phyloP scores from a whole-genome alignment of 2,797 vertebrate genomes.

The Thripadectes ignobilis region DNA sequence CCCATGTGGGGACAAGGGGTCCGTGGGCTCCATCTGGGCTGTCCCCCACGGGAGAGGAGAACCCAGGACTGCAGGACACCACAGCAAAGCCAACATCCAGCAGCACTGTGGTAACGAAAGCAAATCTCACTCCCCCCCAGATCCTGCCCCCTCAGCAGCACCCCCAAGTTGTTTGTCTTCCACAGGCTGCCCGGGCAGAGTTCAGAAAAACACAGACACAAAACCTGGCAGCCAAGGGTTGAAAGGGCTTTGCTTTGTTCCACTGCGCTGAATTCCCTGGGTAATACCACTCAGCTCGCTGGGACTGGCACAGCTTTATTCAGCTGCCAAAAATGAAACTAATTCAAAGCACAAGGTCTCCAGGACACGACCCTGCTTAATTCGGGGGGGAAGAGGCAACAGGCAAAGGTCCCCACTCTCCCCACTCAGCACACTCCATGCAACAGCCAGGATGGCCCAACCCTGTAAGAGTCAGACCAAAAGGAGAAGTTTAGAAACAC shows the following conservation, averaged over 20 bases:
- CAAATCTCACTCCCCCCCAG: background rate
- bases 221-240: conserved; percentile 53
- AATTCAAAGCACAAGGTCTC: conserved; percentile 71
- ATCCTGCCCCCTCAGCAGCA: conserved; percentile 60
- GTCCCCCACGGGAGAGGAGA: background rate
- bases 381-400: background rate
- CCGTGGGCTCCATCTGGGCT: fast-evolving
- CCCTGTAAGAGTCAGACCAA: fast-evolving
- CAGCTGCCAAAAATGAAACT: conserved; percentile 63
- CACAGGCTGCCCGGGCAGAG: conserved; percentile 39
- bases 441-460: background rate
- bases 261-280: conserved; percentile 42
- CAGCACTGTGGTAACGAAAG: background rate
- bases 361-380: background rate
- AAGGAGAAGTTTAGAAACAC: background rate
- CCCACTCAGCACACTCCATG: background rate
- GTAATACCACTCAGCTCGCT: conserved; percentile 60
- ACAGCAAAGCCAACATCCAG: background rate
- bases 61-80: background rate
- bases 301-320: conserved; percentile 56
- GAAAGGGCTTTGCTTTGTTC: conserved; percentile 69
- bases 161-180: conserved; percentile 65
- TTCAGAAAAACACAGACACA: conserved; percentile 35
- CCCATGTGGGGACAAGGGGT: background rate
- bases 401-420: background rate